Percentiles rank a stretch among this genome's conserved stretches.
Conservation (phyloP, 1,140 invertebrate genomes). For the Temnothorax longispinosus region DNA sequence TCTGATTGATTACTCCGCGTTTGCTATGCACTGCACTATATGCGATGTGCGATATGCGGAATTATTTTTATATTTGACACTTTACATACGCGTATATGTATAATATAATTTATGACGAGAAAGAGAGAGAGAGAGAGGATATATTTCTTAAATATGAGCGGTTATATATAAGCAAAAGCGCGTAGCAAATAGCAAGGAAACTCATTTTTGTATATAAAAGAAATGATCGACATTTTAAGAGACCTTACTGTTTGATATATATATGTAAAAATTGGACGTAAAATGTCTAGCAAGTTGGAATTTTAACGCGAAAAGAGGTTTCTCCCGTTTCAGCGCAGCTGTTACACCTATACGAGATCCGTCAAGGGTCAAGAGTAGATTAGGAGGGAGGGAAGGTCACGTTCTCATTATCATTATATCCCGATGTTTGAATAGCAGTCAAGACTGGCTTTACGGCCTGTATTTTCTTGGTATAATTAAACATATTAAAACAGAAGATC, state of each 20-base stretch:
- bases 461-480: constrained; percentile 52
- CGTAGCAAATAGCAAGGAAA: neutral
- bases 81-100: too few relatives aligned
- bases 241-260: too few relatives aligned
- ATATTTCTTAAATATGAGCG: too few relatives aligned
- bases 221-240: too few relatives aligned
- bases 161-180: too few relatives aligned
- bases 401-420: neutral
- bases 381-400: neutral
- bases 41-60: too few relatives aligned
- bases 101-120: neutral
- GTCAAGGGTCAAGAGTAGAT: neutral
- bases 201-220: too few relatives aligned
- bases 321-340: neutral
- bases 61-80: neutral
- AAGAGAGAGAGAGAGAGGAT: neutral
- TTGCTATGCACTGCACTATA: neutral
- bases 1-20: neutral
- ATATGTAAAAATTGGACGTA: too few relatives aligned
- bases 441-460: constrained; percentile 67
- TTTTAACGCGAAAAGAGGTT: neutral
- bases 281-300: neutral
- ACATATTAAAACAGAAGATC: constrained; percentile 58
- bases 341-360: constrained; percentile 16
- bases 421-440: constrained; percentile 54